Conservation (phyloP, 2,113 vertebrate genomes). For the Takifugu flavidus region DNA sequence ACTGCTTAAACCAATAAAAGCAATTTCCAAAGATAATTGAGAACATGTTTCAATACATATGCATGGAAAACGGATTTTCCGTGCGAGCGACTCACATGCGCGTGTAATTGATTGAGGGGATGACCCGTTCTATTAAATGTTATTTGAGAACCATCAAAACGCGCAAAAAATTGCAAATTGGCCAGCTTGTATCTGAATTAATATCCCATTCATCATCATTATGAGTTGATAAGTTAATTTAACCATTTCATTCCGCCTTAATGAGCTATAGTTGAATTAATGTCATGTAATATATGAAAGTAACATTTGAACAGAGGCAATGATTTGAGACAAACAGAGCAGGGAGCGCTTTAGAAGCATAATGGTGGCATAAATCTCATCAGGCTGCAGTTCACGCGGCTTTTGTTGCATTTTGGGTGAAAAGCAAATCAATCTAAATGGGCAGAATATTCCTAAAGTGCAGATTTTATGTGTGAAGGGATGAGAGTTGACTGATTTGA, state of each 20-base stretch:
- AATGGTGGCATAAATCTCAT: slow-evolving; percentile 95
- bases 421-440: background rate
- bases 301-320: slow-evolving; percentile 99
- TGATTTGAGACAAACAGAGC: slow-evolving; percentile 99
- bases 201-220: slow-evolving; percentile 99
- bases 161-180: slow-evolving; percentile 98
- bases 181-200: slow-evolving; percentile 99
- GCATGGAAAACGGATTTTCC: slow-evolving; percentile 97
- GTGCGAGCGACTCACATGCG: slow-evolving; percentile 87
- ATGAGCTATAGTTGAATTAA: slow-evolving; percentile 99
- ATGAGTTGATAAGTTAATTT: slow-evolving; percentile 99
- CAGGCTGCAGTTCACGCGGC: slow-evolving; percentile 77
- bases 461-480: slow-evolving; percentile 62
- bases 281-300: slow-evolving; percentile 99
- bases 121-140: slow-evolving; percentile 99
- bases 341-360: slow-evolving; percentile 91
- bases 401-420: slow-evolving; percentile 73
- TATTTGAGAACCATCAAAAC: slow-evolving; percentile 99
- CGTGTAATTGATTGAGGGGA: slow-evolving; percentile 99
- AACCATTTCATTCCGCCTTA: slow-evolving; percentile 99
- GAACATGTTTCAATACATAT: slow-evolving; percentile 99
- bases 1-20: slow-evolving; percentile 94
- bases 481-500: slow-evolving; percentile 19
- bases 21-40: slow-evolving; percentile 99
- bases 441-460: background rate